Evolutionary conservation across 2,113 vertebrate species (phyloP).

Genomic region (Piaya cayana): DNA sequence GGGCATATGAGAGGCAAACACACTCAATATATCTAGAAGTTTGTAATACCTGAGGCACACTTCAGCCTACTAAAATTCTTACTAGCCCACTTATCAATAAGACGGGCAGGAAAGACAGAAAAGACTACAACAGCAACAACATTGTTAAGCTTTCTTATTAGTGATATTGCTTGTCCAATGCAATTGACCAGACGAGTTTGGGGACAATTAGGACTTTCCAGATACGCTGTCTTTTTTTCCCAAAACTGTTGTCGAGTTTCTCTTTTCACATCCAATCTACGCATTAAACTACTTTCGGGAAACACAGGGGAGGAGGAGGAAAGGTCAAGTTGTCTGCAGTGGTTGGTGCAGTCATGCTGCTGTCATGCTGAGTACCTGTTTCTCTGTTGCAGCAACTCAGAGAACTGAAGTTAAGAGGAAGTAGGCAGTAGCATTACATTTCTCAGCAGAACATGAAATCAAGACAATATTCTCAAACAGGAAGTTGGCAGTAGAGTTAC

Average conservation of each 20-base stretch:
- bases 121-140: neutral
- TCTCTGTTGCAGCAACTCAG: neutral
- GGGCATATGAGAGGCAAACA: neutral
- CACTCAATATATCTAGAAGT: neutral
- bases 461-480: neutral
- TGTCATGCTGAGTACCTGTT: rapidly evolving
- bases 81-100: neutral
- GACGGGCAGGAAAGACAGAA: neutral
- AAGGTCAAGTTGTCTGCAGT: rapidly evolving
- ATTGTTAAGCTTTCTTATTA: neutral
- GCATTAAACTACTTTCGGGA: neutral
- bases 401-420: neutral
- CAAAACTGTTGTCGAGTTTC: neutral
- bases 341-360: rapidly evolving
- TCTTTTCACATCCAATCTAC: neutral
- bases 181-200: neutral
- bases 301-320: neutral
- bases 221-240: neutral
- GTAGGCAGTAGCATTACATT: neutral
- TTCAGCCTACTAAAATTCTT: neutral
- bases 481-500: neutral
- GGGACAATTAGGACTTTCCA: neutral
- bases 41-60: rapidly evolving
- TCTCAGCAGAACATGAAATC: neutral
- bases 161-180: neutral